Conservation (phyloP, 2,113 vertebrate genomes). For the Corythornis vintsioides region DNA sequence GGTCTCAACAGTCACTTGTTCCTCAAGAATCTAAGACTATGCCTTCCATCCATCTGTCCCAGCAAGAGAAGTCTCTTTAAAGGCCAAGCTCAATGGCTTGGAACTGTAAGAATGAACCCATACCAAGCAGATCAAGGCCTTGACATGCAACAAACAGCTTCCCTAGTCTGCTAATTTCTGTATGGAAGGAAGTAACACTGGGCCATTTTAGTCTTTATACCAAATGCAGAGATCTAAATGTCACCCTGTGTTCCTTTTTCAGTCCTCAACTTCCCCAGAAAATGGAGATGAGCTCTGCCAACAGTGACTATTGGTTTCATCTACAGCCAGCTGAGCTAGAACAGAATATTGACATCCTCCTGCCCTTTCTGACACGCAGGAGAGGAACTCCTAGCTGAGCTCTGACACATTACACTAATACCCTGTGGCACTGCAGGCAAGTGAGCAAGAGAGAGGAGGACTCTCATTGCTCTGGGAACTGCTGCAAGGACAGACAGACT, state of each 20-base stretch:
- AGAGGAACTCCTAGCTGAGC: neutral
- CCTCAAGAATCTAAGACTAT: neutral
- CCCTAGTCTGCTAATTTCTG: neutral
- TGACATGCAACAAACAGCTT: neutral
- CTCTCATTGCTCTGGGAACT: neutral
- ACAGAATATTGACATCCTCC: neutral
- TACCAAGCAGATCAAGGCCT: neutral
- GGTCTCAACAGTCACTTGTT: neutral
- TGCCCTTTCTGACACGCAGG: neutral
- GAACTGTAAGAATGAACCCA: neutral
- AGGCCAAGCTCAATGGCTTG: neutral
- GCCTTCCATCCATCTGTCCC: neutral
- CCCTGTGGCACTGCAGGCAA: neutral
- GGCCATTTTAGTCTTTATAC: neutral
- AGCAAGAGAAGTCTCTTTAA: neutral
- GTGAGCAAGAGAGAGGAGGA: neutral
- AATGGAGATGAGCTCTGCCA: neutral
- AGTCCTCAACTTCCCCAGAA: constrained; percentile 5
- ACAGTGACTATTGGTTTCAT: neutral
- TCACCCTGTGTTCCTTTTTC: neutral
- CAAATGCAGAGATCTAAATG: neutral
- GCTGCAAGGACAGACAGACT: neutral
- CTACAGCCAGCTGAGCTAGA: neutral
- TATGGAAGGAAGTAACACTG: neutral
- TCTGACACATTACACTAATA: neutral